phyloP scores from a whole-genome alignment of 1,140 invertebrate genomes.

The Papilio glaucus region DNA sequence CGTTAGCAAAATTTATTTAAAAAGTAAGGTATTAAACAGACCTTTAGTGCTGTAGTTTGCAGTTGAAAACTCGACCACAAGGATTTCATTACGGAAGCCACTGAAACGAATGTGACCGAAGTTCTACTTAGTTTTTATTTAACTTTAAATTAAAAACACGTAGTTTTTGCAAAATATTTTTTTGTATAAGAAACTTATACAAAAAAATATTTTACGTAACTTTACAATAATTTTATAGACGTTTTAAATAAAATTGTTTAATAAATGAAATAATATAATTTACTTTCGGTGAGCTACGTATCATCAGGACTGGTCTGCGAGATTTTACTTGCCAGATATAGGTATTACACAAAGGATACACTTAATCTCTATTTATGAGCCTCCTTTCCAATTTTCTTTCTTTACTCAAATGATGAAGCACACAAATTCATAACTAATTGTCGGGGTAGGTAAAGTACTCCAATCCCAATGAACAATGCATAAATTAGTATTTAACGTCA shows the following conservation, averaged over 20 bases:
- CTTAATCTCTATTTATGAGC: too few species aligned
- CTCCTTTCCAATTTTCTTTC: too few species aligned
- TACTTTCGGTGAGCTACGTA: too few species aligned
- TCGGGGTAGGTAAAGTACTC: too few species aligned
- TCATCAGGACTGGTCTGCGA: too few species aligned
- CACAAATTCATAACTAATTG: too few species aligned
- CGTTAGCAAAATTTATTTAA: conserved; percentile 22
- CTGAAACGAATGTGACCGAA: conserved; percentile 21
- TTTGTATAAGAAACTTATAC: neutral
- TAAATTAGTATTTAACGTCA: too few species aligned
- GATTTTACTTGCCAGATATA: too few species aligned
- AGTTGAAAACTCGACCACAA: conserved; percentile 25
- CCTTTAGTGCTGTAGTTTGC: conserved; percentile 24
- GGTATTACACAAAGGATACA: too few species aligned
- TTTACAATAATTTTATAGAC: neutral
- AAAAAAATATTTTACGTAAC: neutral
- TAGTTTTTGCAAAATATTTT: conserved; percentile 1
- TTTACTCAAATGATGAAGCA: too few species aligned
- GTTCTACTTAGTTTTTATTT: conserved; percentile 21
- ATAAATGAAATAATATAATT: neutral
- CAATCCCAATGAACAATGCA: too few species aligned
- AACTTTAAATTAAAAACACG: conserved; percentile 15
- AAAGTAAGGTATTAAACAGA: conserved; percentile 24
- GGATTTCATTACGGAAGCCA: conserved; percentile 24
- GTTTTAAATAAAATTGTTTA: neutral